A percentile compares a stretch with the other conserved stretches of the same genome.
phyloP scores from a whole-genome alignment of 2,888 invertebrate genomes.

The Theretra japonica region DNA sequence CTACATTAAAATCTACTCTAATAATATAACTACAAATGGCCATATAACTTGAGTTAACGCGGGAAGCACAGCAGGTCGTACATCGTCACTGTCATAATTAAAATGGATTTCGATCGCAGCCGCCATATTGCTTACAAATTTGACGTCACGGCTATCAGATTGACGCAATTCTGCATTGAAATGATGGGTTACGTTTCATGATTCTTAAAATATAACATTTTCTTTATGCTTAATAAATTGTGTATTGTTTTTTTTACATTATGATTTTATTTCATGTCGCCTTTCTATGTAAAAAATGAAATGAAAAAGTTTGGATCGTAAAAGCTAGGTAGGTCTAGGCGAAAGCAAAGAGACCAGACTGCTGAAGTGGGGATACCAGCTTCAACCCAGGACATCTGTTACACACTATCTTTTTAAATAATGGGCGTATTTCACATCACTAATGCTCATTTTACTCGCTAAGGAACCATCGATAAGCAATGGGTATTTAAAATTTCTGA shows the following conservation, averaged over 20 bases:
- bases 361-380: too few species aligned
- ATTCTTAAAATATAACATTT: background rate
- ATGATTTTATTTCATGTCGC: too few species aligned
- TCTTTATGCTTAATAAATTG: background rate
- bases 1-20: background rate
- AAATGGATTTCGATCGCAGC: background rate
- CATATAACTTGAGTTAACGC: background rate
- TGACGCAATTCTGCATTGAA: background rate
- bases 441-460: too few species aligned
- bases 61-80: background rate
- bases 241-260: background rate
- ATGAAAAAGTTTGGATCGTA: too few species aligned
- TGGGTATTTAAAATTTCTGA: too few species aligned
- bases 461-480: too few species aligned
- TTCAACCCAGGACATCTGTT: too few species aligned
- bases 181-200: background rate
- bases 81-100: constrained; percentile 3
- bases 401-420: too few species aligned
- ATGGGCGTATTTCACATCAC: too few species aligned
- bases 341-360: too few species aligned
- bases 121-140: constrained; percentile 10
- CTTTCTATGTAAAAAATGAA: too few species aligned
- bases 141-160: constrained; percentile 2
- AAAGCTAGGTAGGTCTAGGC: too few species aligned
- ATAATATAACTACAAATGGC: background rate